Base-by-base conservation (phyloP, 2,888 invertebrate genomes). In the Calameuta filiformis region DNA sequence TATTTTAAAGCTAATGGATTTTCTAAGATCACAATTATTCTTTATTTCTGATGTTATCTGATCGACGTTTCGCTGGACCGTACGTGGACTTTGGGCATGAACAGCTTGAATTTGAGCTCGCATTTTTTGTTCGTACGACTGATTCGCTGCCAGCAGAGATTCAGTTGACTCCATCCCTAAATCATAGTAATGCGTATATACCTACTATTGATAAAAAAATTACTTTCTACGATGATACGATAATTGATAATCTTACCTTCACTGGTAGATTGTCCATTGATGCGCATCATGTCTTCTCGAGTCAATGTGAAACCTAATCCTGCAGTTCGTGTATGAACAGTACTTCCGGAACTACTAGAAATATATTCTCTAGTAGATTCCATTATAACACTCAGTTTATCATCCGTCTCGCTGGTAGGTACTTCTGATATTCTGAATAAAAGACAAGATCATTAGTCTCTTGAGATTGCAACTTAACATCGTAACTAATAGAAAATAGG, bases 301-400 rank as follows among this genome's bases (percentile, higher is more conserved):
- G 87, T 86, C 35, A 89, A 82, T 33, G 88, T 87, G 73, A 89
- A 90, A 33, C 86, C 89, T 69, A 85, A 84, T 71, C 84, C 87
- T 6, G 87, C 83, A 34, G 88, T 88, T 81, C 89, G 85, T 31
- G 86, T 87, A 75, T 88, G 86, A 12, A 77, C 85, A 77, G 88
- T 89, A 71, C 89, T 90, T 23, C 87, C 85, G 30, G 90, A 90
- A 81, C 90, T 90, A 40, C 87, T 92, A 35, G 93, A 94, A 92
- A 93, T 93, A 85, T 93, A 94, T 87, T 94, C 94, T 85, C 94
- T 92, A 2, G 94, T 94, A 23, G 94, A 93, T 91, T 94, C 94
- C 92, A 94, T 93, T 81, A 95, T 94, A 37, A 94, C 93, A 68
- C 94, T 94, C 68, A 95, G 91, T 69, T 93, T 92, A 30, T 89